phyloP scores from a whole-genome alignment of 1,140 invertebrate genomes.

The Sitophilus oryzae region DNA sequence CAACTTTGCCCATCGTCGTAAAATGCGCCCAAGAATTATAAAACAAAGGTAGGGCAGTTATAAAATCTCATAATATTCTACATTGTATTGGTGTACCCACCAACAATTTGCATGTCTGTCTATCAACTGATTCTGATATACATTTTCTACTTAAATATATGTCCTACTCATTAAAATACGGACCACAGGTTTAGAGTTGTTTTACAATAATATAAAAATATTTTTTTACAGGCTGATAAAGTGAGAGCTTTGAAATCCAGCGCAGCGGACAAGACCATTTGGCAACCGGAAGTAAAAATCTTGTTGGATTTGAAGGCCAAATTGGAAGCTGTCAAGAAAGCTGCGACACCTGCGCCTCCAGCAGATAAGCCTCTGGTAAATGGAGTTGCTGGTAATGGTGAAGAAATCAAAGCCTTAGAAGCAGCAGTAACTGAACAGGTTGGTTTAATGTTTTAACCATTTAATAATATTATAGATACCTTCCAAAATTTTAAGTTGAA shows the following conservation, averaged over 20 bases:
- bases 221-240: slow-evolving; percentile 55
- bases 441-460: neutral
- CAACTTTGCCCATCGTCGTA: no score
- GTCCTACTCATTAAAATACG: no score
- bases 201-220: no score
- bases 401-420: slow-evolving; percentile 48
- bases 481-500: slow-evolving; percentile 3
- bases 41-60: no score
- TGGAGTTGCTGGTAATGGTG: neutral
- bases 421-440: slow-evolving; percentile 56
- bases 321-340: slow-evolving; percentile 49
- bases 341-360: no score
- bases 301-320: slow-evolving; percentile 71
- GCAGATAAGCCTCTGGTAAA: neutral
- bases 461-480: neutral
- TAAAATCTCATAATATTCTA: no score
- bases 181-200: no score
- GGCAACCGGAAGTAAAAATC: slow-evolving; percentile 65
- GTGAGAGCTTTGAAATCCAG: slow-evolving; percentile 67
- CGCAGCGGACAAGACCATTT: slow-evolving; percentile 63
- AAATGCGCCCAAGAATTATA: no score
- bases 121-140: no score
- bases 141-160: no score
- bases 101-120: no score
- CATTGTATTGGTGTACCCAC: no score